Percentiles rank a stretch among this genome's conserved stretches.
These are phyloP conservation scores for Calcarius lapponicus DNA, from an alignment of 2,797 vertebrate genomes.

Conservation along the genomic window DNA sequence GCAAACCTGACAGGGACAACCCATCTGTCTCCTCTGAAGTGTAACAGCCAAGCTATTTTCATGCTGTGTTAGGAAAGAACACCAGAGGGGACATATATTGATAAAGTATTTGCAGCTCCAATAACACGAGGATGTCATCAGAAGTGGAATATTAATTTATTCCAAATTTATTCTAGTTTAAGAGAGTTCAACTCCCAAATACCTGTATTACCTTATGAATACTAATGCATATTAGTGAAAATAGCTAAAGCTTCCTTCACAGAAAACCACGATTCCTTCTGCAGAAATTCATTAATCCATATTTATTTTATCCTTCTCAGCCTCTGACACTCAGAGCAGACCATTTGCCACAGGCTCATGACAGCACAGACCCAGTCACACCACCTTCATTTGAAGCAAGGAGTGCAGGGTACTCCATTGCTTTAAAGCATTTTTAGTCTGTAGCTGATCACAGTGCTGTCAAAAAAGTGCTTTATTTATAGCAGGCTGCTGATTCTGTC, in stretches of 20 bases:
- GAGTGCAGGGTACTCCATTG: neutral
- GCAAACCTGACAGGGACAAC: neutral
- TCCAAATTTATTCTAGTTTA: neutral
- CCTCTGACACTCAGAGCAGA: neutral
- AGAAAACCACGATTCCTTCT: neutral
- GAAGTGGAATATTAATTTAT: neutral
- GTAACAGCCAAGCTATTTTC: neutral
- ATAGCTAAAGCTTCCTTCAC: neutral
- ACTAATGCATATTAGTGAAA: neutral
- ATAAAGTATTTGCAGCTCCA: neutral
- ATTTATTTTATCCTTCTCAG: neutral
- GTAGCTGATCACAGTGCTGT: neutral
- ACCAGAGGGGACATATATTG: neutral
- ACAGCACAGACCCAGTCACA: neutral
- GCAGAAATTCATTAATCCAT: neutral
- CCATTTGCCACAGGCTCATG: neutral
- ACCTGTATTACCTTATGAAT: neutral
- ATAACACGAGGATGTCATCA: neutral
- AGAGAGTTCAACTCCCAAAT: neutral
- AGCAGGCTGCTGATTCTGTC: constrained; percentile 20
- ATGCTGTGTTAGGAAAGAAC: neutral
- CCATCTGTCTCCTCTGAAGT: neutral
- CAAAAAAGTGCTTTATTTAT: constrained; percentile 54
- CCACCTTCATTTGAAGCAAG: neutral
- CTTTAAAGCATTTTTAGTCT: neutral